A percentile compares a stretch with the other conserved stretches of the same genome.
Conservation (phyloP, 2,888 invertebrate species). For the Pediacus dermestoides region DNA sequence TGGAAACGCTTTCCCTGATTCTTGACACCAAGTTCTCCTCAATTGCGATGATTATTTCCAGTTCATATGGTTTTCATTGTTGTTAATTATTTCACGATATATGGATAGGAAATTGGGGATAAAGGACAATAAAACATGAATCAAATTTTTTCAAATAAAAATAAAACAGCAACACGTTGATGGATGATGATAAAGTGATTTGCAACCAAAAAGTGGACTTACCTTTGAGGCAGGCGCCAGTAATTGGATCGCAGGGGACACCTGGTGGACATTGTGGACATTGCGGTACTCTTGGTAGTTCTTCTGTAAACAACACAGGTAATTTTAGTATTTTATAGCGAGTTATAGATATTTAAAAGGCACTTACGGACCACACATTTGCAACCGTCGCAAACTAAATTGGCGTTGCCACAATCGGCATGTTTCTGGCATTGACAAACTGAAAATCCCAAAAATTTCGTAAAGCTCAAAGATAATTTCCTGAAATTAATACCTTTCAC, state of each 20-base stretch:
- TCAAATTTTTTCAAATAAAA: slow-evolving; percentile 8
- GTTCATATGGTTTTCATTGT: slow-evolving; percentile 33
- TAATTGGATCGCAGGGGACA: slow-evolving; percentile 71
- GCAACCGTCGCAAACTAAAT: slow-evolving; percentile 66
- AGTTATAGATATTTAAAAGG: too few species aligned
- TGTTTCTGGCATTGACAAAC: slow-evolving; percentile 70
- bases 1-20: slow-evolving; percentile 18
- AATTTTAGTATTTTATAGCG: too few species aligned
- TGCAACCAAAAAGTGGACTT: slow-evolving; percentile 46
- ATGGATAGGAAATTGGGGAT: not conserved
- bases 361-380: slow-evolving; percentile 62
- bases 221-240: slow-evolving; percentile 83
- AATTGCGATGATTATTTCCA: slow-evolving; percentile 28
- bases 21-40: slow-evolving; percentile 21
- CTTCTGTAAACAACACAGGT: slow-evolving; percentile 26
- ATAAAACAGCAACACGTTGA: slow-evolving; percentile 48
- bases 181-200: slow-evolving; percentile 7
- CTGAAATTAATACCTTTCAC: slow-evolving; percentile 60
- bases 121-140: not conserved
- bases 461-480: slow-evolving; percentile 9
- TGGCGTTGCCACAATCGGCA: slow-evolving; percentile 60
- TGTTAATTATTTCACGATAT: slow-evolving; percentile 3
- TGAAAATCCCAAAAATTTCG: slow-evolving; percentile 41
- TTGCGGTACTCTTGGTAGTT: slow-evolving; percentile 42
- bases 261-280: slow-evolving; percentile 79